Percentiles rank a stretch among this genome's conserved stretches.
These are phyloP conservation scores for Apostichopus leukothele DNA, from an alignment of 53 echinoderm and acorn worm species.

Conservation along the genomic window DNA sequence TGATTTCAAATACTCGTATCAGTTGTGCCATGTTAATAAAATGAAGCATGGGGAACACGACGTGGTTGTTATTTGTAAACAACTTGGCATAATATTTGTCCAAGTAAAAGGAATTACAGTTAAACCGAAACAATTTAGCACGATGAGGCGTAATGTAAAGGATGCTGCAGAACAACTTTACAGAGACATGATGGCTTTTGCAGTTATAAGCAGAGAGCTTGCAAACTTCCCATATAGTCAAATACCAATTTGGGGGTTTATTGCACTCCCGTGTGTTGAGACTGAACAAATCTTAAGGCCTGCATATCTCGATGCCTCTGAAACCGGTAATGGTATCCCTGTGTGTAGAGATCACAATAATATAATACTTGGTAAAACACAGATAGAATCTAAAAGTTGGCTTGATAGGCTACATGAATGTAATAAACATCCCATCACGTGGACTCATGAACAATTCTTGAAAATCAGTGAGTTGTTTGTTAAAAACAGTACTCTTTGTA, in stretches of 20 bases:
- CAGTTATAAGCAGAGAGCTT: too few species aligned
- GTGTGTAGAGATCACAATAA: constrained; percentile 2
- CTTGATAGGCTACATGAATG: neutral
- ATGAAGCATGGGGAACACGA: neutral
- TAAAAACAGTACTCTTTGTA: too few species aligned
- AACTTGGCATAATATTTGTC: neutral
- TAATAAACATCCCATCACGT: neutral
- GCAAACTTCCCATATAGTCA: too few species aligned
- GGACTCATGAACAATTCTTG: too few species aligned
- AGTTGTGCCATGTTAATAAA: neutral
- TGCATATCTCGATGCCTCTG: too few species aligned
- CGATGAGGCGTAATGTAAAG: too few species aligned
- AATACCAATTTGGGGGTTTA: constrained; percentile 16
- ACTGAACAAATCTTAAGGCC: too few species aligned
- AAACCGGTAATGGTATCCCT: neutral
- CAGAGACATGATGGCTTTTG: too few species aligned
- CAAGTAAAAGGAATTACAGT: neutral
- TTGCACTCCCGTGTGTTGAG: neutral
- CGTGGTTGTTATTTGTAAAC: neutral
- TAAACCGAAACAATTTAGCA: too few species aligned
- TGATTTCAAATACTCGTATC: neutral
- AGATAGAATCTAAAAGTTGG: neutral
- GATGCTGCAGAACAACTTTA: too few species aligned
- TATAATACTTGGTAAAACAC: neutral
- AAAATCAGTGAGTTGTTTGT: too few species aligned